Evolutionary conservation across 1,140 invertebrate genomes (phyloP).

Genomic region (Drosophila punjabiensis): DNA sequence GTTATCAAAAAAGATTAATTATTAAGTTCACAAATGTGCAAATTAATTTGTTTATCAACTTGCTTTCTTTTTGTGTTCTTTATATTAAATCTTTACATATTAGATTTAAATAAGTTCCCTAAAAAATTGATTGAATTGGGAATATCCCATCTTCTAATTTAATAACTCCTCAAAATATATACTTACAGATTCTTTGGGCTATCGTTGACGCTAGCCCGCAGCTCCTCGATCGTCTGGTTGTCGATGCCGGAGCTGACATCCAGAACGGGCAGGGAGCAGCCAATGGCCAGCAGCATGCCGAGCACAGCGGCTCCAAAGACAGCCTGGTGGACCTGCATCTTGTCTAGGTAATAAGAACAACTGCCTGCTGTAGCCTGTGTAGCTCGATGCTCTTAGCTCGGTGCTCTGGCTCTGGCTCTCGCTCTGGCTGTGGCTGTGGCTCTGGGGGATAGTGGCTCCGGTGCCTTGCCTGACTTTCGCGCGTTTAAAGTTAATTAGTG

Average conservation of each 20-base stretch:
- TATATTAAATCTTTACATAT: neutral
- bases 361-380: conserved; percentile 4
- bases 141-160: too few relatives aligned
- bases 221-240: conserved; percentile 70
- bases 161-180: neutral
- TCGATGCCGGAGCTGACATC: conserved; percentile 74
- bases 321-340: conserved; percentile 70
- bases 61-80: neutral
- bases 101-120: too few relatives aligned
- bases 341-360: conserved; percentile 13
- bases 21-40: neutral
- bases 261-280: conserved; percentile 64
- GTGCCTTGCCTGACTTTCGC: conserved; percentile 55
- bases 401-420: conserved; percentile 7
- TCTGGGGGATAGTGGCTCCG: conserved; percentile 33
- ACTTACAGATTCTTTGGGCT: conserved; percentile 83
- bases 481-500: conserved; percentile 78
- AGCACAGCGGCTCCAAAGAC: conserved; percentile 68
- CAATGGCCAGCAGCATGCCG: conserved; percentile 60
- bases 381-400: conserved; percentile 5
- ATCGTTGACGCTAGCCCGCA: conserved; percentile 70
- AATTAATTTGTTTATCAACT: conserved; percentile 8
- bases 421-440: neutral
- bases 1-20: neutral
- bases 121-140: too few relatives aligned